Evolutionary conservation across 2,888 invertebrate species (phyloP).

Genomic region (Bugula neritina): DNA sequence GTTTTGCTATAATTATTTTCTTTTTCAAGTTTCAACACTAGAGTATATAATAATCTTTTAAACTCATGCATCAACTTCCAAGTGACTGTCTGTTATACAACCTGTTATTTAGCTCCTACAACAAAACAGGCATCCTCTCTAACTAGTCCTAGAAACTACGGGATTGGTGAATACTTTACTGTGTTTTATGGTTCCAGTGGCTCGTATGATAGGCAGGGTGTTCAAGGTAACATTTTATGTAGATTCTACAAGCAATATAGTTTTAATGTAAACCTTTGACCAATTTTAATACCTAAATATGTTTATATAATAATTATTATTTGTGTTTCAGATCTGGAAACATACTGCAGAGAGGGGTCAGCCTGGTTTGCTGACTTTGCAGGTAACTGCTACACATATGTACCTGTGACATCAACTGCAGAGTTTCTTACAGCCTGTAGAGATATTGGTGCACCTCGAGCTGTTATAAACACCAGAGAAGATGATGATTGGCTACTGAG

Average conservation of each 20-base stretch:
- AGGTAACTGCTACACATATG: conserved; percentile 13
- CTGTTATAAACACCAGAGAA: not conserved
- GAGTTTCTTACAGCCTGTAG: conserved; percentile 11
- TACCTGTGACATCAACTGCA: not conserved
- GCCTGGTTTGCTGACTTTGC: conserved; percentile 13
- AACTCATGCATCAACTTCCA: too few species aligned
- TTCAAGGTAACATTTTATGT: not conserved
- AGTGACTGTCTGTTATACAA: too few species aligned
- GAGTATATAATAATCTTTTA: too few species aligned
- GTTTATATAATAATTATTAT: not conserved
- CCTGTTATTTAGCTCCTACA: not conserved
- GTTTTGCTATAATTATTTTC: too few species aligned
- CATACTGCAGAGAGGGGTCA: conserved; percentile 11
- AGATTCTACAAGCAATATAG: too few species aligned
- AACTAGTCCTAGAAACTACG: not conserved
- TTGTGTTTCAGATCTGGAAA: not conserved
- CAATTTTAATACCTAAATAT: too few species aligned
- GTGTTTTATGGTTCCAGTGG: not conserved
- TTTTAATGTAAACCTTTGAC: too few species aligned
- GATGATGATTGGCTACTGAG: not conserved
- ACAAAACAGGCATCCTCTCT: not conserved
- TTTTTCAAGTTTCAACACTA: too few species aligned
- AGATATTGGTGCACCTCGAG: conserved; percentile 5
- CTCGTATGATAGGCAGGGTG: not conserved
- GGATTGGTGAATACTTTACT: not conserved